A percentile compares a stretch with the other conserved stretches of the same genome.
Conservation (phyloP, 2,888 invertebrate species). For the Choristoneura rosaceana region DNA sequence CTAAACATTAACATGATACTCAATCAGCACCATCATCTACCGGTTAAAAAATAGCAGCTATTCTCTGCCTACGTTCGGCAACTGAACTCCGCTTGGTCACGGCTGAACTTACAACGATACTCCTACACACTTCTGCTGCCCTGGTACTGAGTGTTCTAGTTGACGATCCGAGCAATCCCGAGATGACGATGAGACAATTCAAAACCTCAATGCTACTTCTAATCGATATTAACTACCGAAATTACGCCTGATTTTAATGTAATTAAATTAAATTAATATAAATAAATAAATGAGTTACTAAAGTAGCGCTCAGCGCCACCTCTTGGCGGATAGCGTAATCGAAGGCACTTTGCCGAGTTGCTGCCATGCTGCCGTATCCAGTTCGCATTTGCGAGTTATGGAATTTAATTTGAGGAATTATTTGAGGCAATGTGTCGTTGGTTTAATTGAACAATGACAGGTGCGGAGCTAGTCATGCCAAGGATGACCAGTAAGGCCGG, state of each 20-base stretch:
- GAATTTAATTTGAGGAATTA: conserved; percentile 64
- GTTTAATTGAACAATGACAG: conserved; percentile 80
- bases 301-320: conserved; percentile 65
- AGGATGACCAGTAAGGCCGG: conserved; percentile 78
- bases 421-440: conserved; percentile 78
- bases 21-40: neutral
- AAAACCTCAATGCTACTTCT: conserved; percentile 25
- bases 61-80: conserved; percentile 5
- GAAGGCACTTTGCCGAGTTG: neutral
- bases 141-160: conserved; percentile 82
- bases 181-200: conserved; percentile 59
- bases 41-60: conserved; percentile 11
- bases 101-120: conserved; percentile 45
- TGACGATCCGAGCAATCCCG: conserved; percentile 78
- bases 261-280: conserved; percentile 37
- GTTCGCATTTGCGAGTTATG: conserved; percentile 20
- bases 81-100: conserved; percentile 16
- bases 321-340: conserved; percentile 67
- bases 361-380: too few species aligned
- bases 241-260: conserved; percentile 47
- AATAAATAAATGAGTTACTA: conserved; percentile 44
- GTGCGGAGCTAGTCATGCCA: conserved; percentile 72
- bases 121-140: conserved; percentile 61
- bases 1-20: neutral
- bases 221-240: conserved; percentile 39